Base-by-base conservation (phyloP, 1,140 invertebrate species). In the Heliothis subflexa region DNA sequence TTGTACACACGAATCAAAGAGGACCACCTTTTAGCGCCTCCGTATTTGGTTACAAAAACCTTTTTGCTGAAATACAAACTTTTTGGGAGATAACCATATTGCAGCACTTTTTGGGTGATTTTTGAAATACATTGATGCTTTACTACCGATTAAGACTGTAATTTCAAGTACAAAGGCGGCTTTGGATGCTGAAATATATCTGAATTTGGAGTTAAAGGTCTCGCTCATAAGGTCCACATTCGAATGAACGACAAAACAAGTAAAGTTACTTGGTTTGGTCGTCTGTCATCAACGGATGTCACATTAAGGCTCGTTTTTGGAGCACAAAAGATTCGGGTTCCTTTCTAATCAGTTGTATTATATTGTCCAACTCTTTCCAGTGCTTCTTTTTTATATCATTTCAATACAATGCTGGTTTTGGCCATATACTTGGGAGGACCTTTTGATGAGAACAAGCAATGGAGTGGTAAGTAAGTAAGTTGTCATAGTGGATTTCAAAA, bases 271-370 rank as follows among this genome's bases (percentile, higher is more conserved):
- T n/a, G 13, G 16, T 33, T 82, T 75, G 28, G 59, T 91, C 89
- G 91, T 92, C 86, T 90, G 91, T 92, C 90, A 91, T 92, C 91
- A 85, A 91, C 81, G 89, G 87, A 86, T 91, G 91, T 93, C 91
- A 91, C 86, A 90, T 92, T 91, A 91, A 64, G 78, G 45, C 75
- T 81, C 84, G 84, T 90, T 90, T 83, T 84, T 83, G 84, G 80
- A 66, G 21, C 75, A 89, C 86, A 90, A 91, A 89, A 83, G 85
- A 87, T 81, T 85, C 82, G 74, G 80, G 78, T 78, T 84, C 78
- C 81, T 82, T 91, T 90, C 83, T 86, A 86, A 88, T 85, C 82
- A 80, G 78, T 75, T 75, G 45, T 62, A 75, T 75, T 75, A 75
- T 62, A 75, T 52, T 64, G 40, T 64, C 50, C 45, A 73, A 57